Conservation (phyloP, 2,888 invertebrate genomes). For the Colostygia pectinataria region DNA sequence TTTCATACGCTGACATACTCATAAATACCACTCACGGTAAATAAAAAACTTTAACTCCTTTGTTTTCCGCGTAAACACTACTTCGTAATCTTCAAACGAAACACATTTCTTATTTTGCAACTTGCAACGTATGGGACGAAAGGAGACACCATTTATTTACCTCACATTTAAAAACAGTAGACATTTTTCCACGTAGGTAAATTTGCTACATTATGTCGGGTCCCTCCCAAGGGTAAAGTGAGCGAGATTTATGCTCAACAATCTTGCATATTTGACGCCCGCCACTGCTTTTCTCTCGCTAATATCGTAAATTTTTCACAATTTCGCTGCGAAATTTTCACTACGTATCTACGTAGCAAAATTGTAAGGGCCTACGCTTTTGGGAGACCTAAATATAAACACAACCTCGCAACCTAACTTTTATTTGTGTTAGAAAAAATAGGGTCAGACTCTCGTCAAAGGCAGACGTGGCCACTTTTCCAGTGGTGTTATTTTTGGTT, state of each 20-base stretch:
- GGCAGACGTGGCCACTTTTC: not conserved
- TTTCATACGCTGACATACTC: no score
- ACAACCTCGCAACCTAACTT: not conserved
- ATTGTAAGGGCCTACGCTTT: no score
- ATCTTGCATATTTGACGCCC: conserved; percentile 33
- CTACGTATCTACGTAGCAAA: no score
- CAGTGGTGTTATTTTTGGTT: conserved; percentile 1
- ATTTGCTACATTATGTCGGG: conserved; percentile 23
- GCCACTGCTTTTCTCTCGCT: conserved; percentile 22
- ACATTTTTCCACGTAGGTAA: conserved; percentile 20
- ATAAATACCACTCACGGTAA: no score
- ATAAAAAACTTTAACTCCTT: no score
- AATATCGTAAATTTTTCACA: conserved; percentile 20
- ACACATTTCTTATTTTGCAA: not conserved
- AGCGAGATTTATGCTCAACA: conserved; percentile 34
- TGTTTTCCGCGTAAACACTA: no score
- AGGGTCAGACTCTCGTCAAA: conserved; percentile 2
- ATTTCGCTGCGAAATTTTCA: conserved; percentile 4
- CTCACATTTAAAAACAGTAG: conserved; percentile 22
- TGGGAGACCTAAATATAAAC: conserved; percentile 3
- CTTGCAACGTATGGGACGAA: conserved; percentile 4
- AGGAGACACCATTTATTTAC: conserved; percentile 5
- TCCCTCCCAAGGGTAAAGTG: conserved; percentile 24
- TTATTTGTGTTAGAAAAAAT: not conserved
- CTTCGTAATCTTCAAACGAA: conserved; percentile 6